Evolutionary conservation across 2,113 vertebrate genomes (phyloP).

Genomic region (Larimichthys polyactis): DNA sequence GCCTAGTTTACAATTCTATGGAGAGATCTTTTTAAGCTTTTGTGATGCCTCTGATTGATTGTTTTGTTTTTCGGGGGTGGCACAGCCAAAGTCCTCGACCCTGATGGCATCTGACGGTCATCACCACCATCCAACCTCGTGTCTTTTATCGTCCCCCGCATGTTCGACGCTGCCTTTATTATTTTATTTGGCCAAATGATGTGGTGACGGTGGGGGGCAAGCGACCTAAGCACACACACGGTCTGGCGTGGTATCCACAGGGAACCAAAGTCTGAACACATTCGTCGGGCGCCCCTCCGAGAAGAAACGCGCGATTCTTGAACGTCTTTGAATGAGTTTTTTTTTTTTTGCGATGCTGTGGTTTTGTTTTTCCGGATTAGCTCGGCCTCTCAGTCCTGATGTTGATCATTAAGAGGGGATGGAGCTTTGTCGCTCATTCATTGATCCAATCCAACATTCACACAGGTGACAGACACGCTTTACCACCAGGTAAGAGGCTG

Average conservation of each 20-base stretch:
- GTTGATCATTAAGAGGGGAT: slow-evolving; percentile 10
- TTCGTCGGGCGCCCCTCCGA: not conserved
- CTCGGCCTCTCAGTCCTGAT: slow-evolving; percentile 23
- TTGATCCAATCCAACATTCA: slow-evolving; percentile 15
- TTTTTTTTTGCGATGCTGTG: slow-evolving; percentile 40
- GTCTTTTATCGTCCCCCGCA: slow-evolving; percentile 38
- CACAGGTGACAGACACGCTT: slow-evolving; percentile 35
- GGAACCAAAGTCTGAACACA: slow-evolving; percentile 40
- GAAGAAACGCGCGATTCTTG: slow-evolving; percentile 15
- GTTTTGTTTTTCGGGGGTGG: not conserved
- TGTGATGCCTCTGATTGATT: slow-evolving; percentile 27
- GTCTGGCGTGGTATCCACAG: slow-evolving; percentile 6
- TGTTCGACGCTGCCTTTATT: slow-evolving; percentile 64
- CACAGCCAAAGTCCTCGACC: slow-evolving; percentile 44
- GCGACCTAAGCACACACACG: slow-evolving; percentile 9
- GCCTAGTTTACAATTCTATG: slow-evolving; percentile 82
- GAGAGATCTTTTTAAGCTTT: slow-evolving; percentile 76
- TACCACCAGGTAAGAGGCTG: slow-evolving; percentile 56
- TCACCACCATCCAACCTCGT: slow-evolving; percentile 23
- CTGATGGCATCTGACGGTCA: slow-evolving; percentile 7
- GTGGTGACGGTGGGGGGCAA: slow-evolving; percentile 34
- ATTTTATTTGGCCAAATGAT: slow-evolving; percentile 67
- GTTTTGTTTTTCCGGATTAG: slow-evolving; percentile 13
- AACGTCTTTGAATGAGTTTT: not conserved
- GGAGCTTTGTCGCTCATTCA: slow-evolving; percentile 14